Evolutionary conservation across 2,888 invertebrate genomes (phyloP).

Genomic region (Spodoptera picta): DNA sequence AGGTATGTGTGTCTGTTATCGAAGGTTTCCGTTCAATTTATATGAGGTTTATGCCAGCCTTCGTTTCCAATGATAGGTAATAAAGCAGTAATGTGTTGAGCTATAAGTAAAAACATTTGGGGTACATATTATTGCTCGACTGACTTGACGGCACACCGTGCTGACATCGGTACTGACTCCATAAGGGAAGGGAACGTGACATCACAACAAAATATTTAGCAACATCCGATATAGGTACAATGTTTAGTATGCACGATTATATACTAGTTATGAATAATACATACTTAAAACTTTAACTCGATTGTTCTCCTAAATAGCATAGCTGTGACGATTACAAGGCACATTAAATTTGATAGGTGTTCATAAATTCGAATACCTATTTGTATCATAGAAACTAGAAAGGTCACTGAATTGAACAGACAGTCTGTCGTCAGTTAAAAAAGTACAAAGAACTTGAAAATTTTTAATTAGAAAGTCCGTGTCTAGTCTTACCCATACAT

Average conservation of each 20-base stretch:
- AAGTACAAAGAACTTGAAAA: no score
- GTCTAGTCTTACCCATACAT: no score
- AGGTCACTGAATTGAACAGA: no score
- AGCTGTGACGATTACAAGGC: background rate
- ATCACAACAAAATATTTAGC: constrained; percentile 39
- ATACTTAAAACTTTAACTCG: constrained; percentile 7
- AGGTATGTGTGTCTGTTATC: no score
- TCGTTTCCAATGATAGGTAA: constrained; percentile 15
- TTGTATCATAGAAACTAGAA: no score
- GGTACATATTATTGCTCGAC: constrained; percentile 7
- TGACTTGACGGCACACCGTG: constrained; percentile 30
- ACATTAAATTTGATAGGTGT: no score
- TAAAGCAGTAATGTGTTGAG: constrained; percentile 25
- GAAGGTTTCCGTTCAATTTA: background rate
- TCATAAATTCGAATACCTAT: no score
- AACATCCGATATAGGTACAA: constrained; percentile 31
- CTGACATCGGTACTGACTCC: constrained; percentile 2
- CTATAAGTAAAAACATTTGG: constrained; percentile 24
- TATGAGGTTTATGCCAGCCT: constrained; percentile 1
- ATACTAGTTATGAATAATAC: constrained; percentile 43
- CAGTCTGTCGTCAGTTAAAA: no score
- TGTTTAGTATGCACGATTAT: constrained; percentile 27
- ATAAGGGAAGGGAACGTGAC: constrained; percentile 28
- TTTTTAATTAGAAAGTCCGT: no score
- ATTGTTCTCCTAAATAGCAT: constrained; percentile 23